Evolutionary conservation across 2,113 vertebrate species (phyloP), one percentile per base, ranked within the genome.

Genomic region (Plotosus lineatus): DNA sequence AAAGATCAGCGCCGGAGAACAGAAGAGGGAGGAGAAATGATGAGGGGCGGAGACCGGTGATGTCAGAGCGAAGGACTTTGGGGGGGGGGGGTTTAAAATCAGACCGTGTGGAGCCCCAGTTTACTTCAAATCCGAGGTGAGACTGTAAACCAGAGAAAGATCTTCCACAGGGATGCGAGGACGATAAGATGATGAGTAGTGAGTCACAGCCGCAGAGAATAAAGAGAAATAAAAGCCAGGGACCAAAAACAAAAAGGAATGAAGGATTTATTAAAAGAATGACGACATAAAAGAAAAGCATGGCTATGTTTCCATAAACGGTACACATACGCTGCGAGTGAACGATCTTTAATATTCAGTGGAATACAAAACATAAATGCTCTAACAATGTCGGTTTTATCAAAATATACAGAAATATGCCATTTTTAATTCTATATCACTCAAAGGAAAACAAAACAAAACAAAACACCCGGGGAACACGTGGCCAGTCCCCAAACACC

Each of bases 241-340:
- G 91, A 91, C 85, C 84, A 89, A 90, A 88, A 87, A 85, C 90
- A 86, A 90, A 86, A 88, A 92, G 90, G 90, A 91, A 92, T 87
- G 89, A 90, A 91, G 91, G 91, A 88, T 94, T 94, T 93, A 94
- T 93, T 94, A 86, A 92, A 92, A 89, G 87, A 92, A 92, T 88
- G 88, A 84, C 91, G 87, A 91, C 90, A 87, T 89, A 85, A 84
- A 84, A 85, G 87, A 87, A 90, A 86, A 85, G 87, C 73, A 55
- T 75, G 79, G 56, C 55, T 75, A 38, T 21, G n/a, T 23, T 28
- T 84, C 90, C 68, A 71, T 89, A 72, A 77, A 80, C 40, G 14
- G 14, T 61, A 87, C 85, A 88, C 77, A 92, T 71, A 90, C 86
- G 83, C 55, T 86, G 87, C 91, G 89, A 90, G 90, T 85, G 86